Percentiles rank a stretch among this genome's conserved stretches.
phyloP scores from a whole-genome alignment of 2,113 vertebrate genomes.

The Atherinomorus stipes region DNA sequence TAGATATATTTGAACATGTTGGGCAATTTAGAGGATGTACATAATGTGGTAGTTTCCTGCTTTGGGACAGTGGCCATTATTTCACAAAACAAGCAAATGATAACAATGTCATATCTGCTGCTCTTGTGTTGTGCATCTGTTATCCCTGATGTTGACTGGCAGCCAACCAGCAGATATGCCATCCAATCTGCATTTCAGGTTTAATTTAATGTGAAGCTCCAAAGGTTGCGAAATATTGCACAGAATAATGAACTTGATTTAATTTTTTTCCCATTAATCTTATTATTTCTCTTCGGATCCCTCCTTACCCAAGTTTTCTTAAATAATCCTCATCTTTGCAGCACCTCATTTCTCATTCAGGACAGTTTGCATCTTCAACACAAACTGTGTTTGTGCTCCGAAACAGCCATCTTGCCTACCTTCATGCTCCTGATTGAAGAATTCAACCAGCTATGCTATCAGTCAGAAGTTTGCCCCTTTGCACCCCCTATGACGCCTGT shows the following conservation, averaged over 20 bases:
- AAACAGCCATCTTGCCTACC: constrained; percentile 9
- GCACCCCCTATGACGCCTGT: constrained; percentile 36
- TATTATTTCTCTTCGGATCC: not conserved
- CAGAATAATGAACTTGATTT: constrained; percentile 3
- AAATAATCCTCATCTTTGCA: not conserved
- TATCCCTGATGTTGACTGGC: constrained; percentile 54
- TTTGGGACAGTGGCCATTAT: constrained; percentile 42
- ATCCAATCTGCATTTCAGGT: constrained; percentile 10
- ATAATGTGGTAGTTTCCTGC: not conserved
- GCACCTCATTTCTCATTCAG: not conserved
- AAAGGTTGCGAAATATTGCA: constrained; percentile 21
- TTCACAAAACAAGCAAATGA: constrained; percentile 41
- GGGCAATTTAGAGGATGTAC: constrained; percentile 2
- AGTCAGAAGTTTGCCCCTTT: constrained; percentile 60
- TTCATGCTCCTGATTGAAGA: not conserved
- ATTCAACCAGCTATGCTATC: constrained; percentile 53
- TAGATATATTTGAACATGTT: constrained; percentile 2
- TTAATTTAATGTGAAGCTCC: constrained; percentile 23
- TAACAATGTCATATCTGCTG: constrained; percentile 45
- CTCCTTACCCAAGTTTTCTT: not conserved
- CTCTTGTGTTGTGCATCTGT: constrained; percentile 55
- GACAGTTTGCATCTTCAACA: not conserved
- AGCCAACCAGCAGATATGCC: constrained; percentile 38
- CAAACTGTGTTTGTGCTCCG: not conserved
- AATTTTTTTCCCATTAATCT: not conserved